Base-by-base conservation (phyloP, 2,113 vertebrate genomes). In the Glaucomys volans region DNA sequence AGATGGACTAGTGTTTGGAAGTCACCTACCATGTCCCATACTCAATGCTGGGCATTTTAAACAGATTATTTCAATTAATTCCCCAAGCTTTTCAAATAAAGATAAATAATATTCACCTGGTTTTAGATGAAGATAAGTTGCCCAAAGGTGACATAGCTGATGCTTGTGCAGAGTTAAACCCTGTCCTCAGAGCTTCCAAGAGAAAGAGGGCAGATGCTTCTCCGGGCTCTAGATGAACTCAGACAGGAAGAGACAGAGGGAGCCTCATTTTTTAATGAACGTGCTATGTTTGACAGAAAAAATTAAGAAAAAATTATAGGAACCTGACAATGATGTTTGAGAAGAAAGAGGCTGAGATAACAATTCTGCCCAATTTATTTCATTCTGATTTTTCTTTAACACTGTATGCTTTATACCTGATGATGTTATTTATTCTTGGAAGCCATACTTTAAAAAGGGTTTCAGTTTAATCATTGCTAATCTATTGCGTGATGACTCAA, bases 351-450 rank as follows among this genome's bases (percentile, higher is more conserved):
- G 20, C 18, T 86, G 9, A 64, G 26, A 67, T 40, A 81, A 82
- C 62, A 74, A 77, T 54, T 82, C 26, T 62, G 5, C 66, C 26
- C 1, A 44, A 75, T 62, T 92, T 22, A 74, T 42, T 91, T 76
- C 28, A 7, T 64, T 77, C 84, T 76, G 17, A 75, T 40, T 40
- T 57, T 85, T 76, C 44, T 28, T 82, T 87, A 59, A n/a, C 12
- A 35, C 16, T 90, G 1, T 20, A 26, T 42, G 8, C 50, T 84
- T 90, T 66, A 84, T 69, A 81, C 57, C 62, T 62, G 26, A 62
- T 30, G 22, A 26, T 50, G 77, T 59, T 54, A 69, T 77, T 89
- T 84, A 50, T 57, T 94, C 80, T 94, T 80, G 87, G 47, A 93
- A 59, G 80, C 50, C 67, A 79, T 11, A n/a, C 42, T 69, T 79